Base-by-base conservation (phyloP, 35 echinoderm and acorn worm genomes). In the Eucidaris tribuloides region DNA sequence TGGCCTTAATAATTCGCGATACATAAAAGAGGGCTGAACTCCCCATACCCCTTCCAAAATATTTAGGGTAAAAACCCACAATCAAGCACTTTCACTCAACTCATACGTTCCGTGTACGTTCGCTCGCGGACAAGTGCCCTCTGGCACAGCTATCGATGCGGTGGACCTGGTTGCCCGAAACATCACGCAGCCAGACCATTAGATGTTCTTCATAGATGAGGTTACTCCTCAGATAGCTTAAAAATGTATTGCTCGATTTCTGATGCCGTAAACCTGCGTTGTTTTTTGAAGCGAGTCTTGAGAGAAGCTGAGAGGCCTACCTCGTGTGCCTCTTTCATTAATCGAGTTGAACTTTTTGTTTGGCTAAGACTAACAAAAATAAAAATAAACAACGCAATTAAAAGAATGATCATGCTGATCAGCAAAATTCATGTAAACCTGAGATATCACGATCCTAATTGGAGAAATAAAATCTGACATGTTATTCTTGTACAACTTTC, bases 221-320 rank as follows among this genome's bases (percentile, higher is more conserved):
- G 24, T 74, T 40, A 25, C 44, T 40, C 35, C 44, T 40, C 9
- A 52, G 48, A 9, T 9, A n/a, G n/a, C 9, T 9, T 6, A 41
- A 42, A 40, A 22, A 38, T 27, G 68, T 40, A 7, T 74, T 33
- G 11, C 61, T 64, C 13, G 22, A 34, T 32, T 64, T 64, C 2
- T 33, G 44, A 3, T 74, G 41, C 68, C 24, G 40, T 74, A 44
- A 34, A 64, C 28, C 41, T 19, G 9, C 3, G 68, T 42, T 14
- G 64, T 35, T 20, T 68, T 68, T 35, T 74, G 28, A 25, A 24
- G 17, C 23, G 85, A 7, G 25, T 18, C 20, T 20, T 81, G 58
- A 0, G 85, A 80, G 61, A 80, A 88, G 41, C 77, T 20, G 1
- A 88, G 60, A 5, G 81, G 77, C 11, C 76, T 77, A 63, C 85